Base-by-base conservation (phyloP, 2,113 vertebrate species). In the Semnornis frantzii region DNA sequence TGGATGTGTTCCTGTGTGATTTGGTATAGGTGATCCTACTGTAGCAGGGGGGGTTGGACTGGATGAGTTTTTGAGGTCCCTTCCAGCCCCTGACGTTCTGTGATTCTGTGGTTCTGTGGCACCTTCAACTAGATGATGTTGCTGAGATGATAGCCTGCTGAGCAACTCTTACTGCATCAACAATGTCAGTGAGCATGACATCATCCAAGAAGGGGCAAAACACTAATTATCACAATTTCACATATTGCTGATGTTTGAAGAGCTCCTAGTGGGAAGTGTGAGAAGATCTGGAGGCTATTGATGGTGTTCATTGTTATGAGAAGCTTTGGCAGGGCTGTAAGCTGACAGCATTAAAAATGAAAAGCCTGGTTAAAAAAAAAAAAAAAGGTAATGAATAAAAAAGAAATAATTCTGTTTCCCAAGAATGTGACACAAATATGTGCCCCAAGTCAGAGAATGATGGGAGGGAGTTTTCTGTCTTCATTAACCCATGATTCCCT, bases 201-300 rank as follows among this genome's bases (percentile, higher is more conserved):
- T 87, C 74, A 74, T 27, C 59, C 55, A 65, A 83, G 73, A 85
- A 68, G 16, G 62, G 20, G 30, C 37, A 92, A 81, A 93, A 85
- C 0, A 2, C 28, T 85, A 65, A 89, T 95, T 91, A 73, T 54
- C 2, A 5, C 64, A 28, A 58, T 87, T 80, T 77, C 75, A 50
- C 30, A 8, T 89, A 85, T 85, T 17, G 2, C 52, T 87, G 76
- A 82, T 60, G 3, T 87, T 94, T 89, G 39, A 94, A 85, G 80
- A 82, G 27, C 66, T 92, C 88, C 82, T 72, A 30, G 62, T 71
- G 87, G 72, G 68, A 95, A 91, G 60, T 57, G 82, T 68, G 78
- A 93, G 87, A 82, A 89, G 87, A 54, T 82, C 82, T 91, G 82
- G 60, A 83, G 64, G 75, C 60, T 82, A 80, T 52, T 82, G 93